Base-by-base conservation (phyloP, 1,140 invertebrate species). In the Heliothis virescens region DNA sequence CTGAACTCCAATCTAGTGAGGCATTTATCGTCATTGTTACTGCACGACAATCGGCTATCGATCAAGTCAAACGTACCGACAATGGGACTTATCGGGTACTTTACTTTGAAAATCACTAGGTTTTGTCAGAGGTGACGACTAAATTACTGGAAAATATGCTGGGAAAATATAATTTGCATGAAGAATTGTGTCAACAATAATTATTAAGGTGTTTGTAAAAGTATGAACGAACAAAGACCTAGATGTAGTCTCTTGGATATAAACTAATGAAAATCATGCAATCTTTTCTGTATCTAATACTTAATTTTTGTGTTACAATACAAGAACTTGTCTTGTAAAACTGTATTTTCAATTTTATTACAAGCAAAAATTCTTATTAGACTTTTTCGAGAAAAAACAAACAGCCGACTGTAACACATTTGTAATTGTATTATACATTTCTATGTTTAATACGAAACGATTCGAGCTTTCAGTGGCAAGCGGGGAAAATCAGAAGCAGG, bases 401-500 rank as follows among this genome's bases (percentile, higher is more conserved):
- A 77, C 60, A 77, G 34, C 18, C 75, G 71, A 73, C 73, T 75
- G 74, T 82, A 78, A 85, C 81, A 83, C 80, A 88, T 88, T 88
- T 85, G 78, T 86, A 88, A 89, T 87, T 87, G 85, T 86, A 85
- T 87, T 83, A 86, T 84, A 86, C 79, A 53, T 84, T 62, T 79
- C 81, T 83, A 82, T 72, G 80, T 81, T 88, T 87, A 89, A 91
- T 89, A 85, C 81, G 82, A 84, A 86, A 75, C 83, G 82, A 89
- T 91, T 85, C 60, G 79, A 84, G 89, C 88, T 90, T 92, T 92
- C 88, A 91, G 85, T 83, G 83, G 88, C 90, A 93, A 93, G 85
- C 89, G 88, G 85, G 80, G 87, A 87, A 90, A 92, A 91, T 92
- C 91, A 92, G 88, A 86, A 86, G 89, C 92, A 92, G 90, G 87